These are phyloP conservation scores for Brachionus plicatilis DNA, from an alignment of 1,140 invertebrate genomes.

Conservation along the genomic window DNA sequence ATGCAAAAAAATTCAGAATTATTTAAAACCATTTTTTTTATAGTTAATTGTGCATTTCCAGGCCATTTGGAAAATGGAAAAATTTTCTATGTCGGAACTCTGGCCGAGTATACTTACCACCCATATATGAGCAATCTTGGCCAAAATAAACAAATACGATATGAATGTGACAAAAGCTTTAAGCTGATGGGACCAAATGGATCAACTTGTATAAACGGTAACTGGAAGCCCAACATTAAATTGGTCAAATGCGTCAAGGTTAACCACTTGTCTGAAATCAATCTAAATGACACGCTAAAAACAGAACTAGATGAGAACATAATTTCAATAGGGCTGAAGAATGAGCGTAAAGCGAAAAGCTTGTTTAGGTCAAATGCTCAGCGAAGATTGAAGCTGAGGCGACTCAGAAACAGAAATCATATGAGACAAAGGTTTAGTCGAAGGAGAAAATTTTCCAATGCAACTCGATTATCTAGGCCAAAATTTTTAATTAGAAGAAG, in stretches of 20 bases:
- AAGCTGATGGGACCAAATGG: conserved; percentile 77
- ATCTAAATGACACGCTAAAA: background rate
- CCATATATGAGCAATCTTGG: conserved; percentile 46
- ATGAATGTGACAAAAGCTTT: conserved; percentile 84
- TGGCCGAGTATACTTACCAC: conserved; percentile 45
- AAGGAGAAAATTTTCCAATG: background rate
- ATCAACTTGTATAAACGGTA: conserved; percentile 81
- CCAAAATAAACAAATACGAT: conserved; percentile 70
- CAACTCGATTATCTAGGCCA: background rate
- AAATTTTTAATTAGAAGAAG: background rate
- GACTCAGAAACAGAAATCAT: background rate
- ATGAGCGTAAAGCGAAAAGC: background rate
- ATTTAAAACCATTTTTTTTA: background rate
- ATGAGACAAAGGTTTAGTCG: background rate
- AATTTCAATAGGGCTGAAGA: background rate
- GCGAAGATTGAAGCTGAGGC: background rate
- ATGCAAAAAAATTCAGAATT: conserved; percentile 49
- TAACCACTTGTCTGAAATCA: background rate
- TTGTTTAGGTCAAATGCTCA: background rate
- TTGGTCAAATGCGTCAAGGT: background rate
- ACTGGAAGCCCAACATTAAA: conserved; percentile 68
- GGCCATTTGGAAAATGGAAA: conserved; percentile 46
- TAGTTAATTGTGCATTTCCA: conserved; percentile 42
- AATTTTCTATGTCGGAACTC: conserved; percentile 45
- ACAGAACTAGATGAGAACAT: conserved; percentile 15